Evolutionary conservation across 2,888 invertebrate genomes (phyloP).

Genomic region (Tinea pellionella): DNA sequence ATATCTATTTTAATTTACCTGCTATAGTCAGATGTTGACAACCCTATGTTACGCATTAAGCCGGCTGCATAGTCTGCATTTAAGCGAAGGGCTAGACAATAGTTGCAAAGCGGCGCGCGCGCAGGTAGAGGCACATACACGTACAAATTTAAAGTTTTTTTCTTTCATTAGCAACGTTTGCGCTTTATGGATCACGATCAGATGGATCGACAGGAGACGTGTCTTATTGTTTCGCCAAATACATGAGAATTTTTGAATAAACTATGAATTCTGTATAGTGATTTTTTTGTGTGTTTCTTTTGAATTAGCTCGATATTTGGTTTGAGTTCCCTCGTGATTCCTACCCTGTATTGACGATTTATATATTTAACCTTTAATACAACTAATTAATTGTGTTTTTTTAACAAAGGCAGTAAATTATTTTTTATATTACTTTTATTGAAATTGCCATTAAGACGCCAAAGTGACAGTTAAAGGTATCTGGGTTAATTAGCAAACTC

Average conservation of each 20-base stretch:
- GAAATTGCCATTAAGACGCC: slow-evolving; percentile 9
- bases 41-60: slow-evolving; percentile 43
- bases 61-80: slow-evolving; percentile 60
- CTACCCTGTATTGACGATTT: not conserved
- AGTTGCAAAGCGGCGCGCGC: slow-evolving; percentile 43
- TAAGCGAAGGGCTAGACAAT: slow-evolving; percentile 51
- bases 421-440: too few species aligned
- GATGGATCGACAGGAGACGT: slow-evolving; percentile 48
- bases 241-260: slow-evolving; percentile 60
- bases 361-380: not conserved
- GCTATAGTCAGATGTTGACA: slow-evolving; percentile 29
- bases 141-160: slow-evolving; percentile 28
- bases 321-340: not conserved
- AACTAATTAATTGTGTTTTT: too few species aligned
- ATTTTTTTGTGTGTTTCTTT: slow-evolving; percentile 4
- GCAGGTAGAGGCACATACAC: slow-evolving; percentile 45
- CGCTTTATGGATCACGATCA: slow-evolving; percentile 62
- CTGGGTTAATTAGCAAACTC: slow-evolving; percentile 13
- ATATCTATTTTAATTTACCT: too few species aligned
- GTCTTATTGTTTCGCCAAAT: slow-evolving; percentile 63
- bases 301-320: not conserved
- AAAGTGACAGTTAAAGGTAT: slow-evolving; percentile 13
- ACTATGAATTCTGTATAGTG: slow-evolving; percentile 26
- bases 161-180: slow-evolving; percentile 68
- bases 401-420: too few species aligned